Evolutionary conservation across 2,113 vertebrate genomes (phyloP).

Genomic region (Zosterops lateralis): DNA sequence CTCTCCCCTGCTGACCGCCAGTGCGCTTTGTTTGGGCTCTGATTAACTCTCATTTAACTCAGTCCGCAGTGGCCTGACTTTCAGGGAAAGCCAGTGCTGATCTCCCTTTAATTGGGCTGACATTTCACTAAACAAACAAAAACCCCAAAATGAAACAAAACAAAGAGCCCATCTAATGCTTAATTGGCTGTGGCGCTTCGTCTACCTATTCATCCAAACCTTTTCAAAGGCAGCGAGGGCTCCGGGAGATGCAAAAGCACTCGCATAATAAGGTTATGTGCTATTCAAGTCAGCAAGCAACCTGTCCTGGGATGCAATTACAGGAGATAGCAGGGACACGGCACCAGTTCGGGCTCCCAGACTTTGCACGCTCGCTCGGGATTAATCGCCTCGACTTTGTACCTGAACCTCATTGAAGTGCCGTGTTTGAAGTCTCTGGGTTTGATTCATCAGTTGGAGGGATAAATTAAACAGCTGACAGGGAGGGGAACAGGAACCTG

Average conservation of each 20-base stretch:
- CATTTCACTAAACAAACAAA: slow-evolving; percentile 76
- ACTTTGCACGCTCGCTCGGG: background rate
- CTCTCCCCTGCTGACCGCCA: background rate
- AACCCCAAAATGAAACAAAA: slow-evolving; percentile 62
- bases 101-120: slow-evolving; percentile 72
- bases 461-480: slow-evolving; percentile 36
- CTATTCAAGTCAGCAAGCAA: slow-evolving; percentile 11
- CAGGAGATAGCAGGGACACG: background rate
- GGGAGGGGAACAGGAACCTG: background rate
- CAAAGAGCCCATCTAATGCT: slow-evolving; percentile 56
- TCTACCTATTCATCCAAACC: slow-evolving; percentile 34
- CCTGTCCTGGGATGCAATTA: slow-evolving; percentile 46
- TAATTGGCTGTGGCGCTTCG: slow-evolving; percentile 56
- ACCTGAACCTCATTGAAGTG: slow-evolving; percentile 42
- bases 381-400: slow-evolving; percentile 35
- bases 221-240: slow-evolving; percentile 36
- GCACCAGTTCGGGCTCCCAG: background rate
- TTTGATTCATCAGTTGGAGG: background rate
- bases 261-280: slow-evolving; percentile 61
- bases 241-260: background rate
- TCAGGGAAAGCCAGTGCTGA: background rate
- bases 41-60: slow-evolving; percentile 13
- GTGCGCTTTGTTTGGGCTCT: background rate
- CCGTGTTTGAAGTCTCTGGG: slow-evolving; percentile 49
- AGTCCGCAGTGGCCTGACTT: background rate